Base-by-base conservation (phyloP, 2,888 invertebrate genomes). In the Steromphala cineraria region DNA sequence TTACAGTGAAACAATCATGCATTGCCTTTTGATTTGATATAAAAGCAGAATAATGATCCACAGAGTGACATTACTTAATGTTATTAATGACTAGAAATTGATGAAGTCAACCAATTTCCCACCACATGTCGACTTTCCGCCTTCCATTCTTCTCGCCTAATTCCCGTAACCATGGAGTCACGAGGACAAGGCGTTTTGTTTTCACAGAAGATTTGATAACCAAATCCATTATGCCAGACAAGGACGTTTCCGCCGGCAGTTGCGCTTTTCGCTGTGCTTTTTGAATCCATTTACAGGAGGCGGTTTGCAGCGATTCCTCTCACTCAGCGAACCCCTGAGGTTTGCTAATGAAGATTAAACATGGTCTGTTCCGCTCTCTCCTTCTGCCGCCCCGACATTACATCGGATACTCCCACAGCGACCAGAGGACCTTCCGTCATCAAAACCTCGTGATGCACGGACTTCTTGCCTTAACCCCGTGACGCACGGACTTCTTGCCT, bases 301-400 rank as follows among this genome's bases (percentile, higher is more conserved):
- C 28, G 36, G 71, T 36, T 15, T 13, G 19, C 71, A 17, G 71
- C 40, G 71, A 71, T 40, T 71, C 40, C 36, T 36, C 28, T 71
- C 31, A 36, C 36, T 19, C 19, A 36, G 71, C 15, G 71, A 36
- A 71, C 71, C 40, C 71, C 71, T 36, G 71, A 40, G 71, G 31
- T 31, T 71, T 19, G 31, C 71, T 71, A 71, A 71, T 71, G 71
- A 71, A 71, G 71, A 71, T 71, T 71, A 71, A 71, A 71, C 71
- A 71, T 36, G 40, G 71, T 31, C 71, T 31, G 71, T 71, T 71
- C 71, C 71, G 71, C n/a, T 40, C 31, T 71, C 36, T 36, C 71
- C 71, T 19, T 40, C 71, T 40, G 71, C 40, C 4, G 31, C 10
- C 36, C 10, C 71, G 15, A 36, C 28, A 71, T 17, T 15, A 71